A percentile compares a stretch with the other conserved stretches of the same genome.
Conservation (phyloP, 2,888 invertebrate genomes). For the Caenorhabditis japonica region DNA sequence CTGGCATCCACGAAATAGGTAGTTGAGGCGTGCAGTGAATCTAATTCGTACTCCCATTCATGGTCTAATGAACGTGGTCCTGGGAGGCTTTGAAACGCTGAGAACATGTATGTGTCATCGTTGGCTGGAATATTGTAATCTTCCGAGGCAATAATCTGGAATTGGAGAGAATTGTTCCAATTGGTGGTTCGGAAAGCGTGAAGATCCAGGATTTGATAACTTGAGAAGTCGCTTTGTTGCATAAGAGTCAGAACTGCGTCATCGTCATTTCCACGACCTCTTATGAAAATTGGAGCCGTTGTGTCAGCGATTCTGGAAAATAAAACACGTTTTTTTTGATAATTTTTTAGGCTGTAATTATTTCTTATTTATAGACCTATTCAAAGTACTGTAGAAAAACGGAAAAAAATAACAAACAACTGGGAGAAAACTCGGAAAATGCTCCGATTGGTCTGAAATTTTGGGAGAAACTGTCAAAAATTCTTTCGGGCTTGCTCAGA, state of each 20-base stretch:
- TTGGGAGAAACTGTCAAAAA: too few relatives aligned
- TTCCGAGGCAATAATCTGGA: constrained; percentile 50
- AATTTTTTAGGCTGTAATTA: too few relatives aligned
- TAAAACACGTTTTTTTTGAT: too few relatives aligned
- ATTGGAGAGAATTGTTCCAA: constrained; percentile 66
- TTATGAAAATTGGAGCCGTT: constrained; percentile 23
- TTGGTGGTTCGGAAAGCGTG: constrained; percentile 62
- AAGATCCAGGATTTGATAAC: constrained; percentile 61
- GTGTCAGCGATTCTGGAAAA: constrained; percentile 35
- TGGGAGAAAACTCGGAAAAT: too few relatives aligned
- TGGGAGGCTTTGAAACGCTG: constrained; percentile 62
- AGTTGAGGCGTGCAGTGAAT: constrained; percentile 34
- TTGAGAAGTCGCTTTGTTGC: constrained; percentile 24
- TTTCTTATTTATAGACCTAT: too few relatives aligned
- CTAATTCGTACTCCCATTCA: constrained; percentile 21
- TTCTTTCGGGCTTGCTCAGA: too few relatives aligned
- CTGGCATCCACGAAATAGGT: constrained; percentile 49
- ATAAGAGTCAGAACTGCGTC: constrained; percentile 23
- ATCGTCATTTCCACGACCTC: constrained; percentile 25
- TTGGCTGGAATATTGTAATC: constrained; percentile 25
- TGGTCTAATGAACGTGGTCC: constrained; percentile 51
- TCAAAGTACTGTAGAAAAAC: too few relatives aligned
- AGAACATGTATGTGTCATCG: constrained; percentile 56
- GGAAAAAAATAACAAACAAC: too few relatives aligned
- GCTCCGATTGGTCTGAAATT: too few relatives aligned